These are phyloP conservation scores for Euwallacea fornicatus DNA, from an alignment of 1,140 invertebrate species.

Conservation along the genomic window DNA sequence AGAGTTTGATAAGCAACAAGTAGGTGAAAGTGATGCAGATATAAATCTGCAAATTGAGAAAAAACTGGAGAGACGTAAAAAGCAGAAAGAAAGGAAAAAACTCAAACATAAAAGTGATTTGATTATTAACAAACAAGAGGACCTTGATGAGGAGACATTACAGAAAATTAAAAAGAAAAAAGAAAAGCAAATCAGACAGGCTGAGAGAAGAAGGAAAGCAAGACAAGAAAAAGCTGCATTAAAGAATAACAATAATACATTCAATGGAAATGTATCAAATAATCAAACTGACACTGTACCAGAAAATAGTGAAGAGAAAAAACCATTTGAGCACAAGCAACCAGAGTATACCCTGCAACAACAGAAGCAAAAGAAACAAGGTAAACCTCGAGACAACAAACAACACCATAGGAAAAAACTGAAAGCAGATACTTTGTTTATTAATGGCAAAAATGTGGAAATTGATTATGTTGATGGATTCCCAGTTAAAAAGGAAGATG, in stretches of 20 bases:
- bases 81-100: slow-evolving; percentile 18
- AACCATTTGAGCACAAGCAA: slow-evolving; percentile 7
- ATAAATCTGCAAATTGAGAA: slow-evolving; percentile 1
- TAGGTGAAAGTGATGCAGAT: neutral
- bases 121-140: slow-evolving; percentile 42
- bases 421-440: slow-evolving; percentile 57
- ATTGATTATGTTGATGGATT: slow-evolving; percentile 69
- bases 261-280: neutral
- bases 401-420: slow-evolving; percentile 50
- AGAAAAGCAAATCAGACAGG: slow-evolving; percentile 38
- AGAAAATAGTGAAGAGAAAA: neutral
- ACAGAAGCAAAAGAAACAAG: slow-evolving; percentile 36
- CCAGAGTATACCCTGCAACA: slow-evolving; percentile 10
- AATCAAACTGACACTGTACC: slow-evolving; percentile 13
- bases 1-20: neutral
- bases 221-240: slow-evolving; percentile 18
- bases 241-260: neutral
- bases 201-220: slow-evolving; percentile 42
- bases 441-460: slow-evolving; percentile 67
- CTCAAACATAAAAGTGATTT: slow-evolving; percentile 26
- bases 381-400: slow-evolving; percentile 42
- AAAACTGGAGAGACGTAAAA: slow-evolving; percentile 14
- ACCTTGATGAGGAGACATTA: slow-evolving; percentile 36
- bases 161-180: slow-evolving; percentile 43
- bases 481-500: slow-evolving; percentile 71